Base-by-base conservation (phyloP, 2,888 invertebrate genomes). In the Nasonovia ribisnigri region DNA sequence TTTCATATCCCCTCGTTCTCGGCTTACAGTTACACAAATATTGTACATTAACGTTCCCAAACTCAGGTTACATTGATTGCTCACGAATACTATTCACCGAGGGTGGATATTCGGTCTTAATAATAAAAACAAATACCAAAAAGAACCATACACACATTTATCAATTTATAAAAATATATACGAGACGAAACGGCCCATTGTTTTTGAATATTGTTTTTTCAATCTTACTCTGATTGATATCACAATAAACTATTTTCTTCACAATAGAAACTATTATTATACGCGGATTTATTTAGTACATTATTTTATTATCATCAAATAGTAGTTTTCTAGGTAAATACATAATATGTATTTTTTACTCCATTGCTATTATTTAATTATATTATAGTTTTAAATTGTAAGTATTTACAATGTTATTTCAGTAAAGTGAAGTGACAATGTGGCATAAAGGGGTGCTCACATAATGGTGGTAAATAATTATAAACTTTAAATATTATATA, bases 111-210 rank as follows among this genome's bases (percentile, higher is more conserved):
- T 77, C 8, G 20, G 10, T 67, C 16, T 67, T 67, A 36, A 20
- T 6, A n/a, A 90, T 67, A 90, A 90, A 90, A 67, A 90, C 46
- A 29, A 88, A 88, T 60, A 46, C 20, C 26, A 60, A 60, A 60
- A 60, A 11, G 11, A 60, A 29, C 11, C 29, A 60, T n/a, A 11
- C 29, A 60, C 11, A 60, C 24, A 60, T 60, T 29, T 13, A 60
- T 60, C 11, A 60, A 60, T 29, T n/a, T 60, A 60, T 29, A 60
- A 60, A 29, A 29, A n/a, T 29, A 3, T 29, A n/a, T 67, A 67
- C 10, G n/a, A 20, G n/a, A 67, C 6, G 2, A 36, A 20, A 5
- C 10, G 67, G 36, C 5, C 16, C 20, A 16, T 67, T n/a, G n/a
- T n/a, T 16, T 20, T 67, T 67, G 16, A 60, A n/a, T 60, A 67